Evolutionary conservation across 2,113 vertebrate species (phyloP), one percentile per base, ranked within the genome.

Genomic region (Casuarius casuarius): DNA sequence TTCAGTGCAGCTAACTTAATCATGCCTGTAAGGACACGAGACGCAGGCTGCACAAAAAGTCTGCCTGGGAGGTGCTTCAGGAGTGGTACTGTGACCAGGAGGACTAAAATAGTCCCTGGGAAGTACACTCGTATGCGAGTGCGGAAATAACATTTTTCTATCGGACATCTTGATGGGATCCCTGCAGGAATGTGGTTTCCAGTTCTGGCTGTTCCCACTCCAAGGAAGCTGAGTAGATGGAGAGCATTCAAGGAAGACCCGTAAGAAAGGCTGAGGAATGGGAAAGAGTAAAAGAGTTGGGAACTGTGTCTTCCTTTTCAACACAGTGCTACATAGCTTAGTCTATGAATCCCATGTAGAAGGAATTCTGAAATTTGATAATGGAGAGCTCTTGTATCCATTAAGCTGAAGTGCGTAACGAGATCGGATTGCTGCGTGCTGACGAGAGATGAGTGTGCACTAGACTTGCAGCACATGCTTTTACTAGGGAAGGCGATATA

Each of bases 391-490:
- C 89, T 94, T 73, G 38, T 72, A 33, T 61, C 70, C 46, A 2
- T 91, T 87, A 62, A 49, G 59, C 40, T 90, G 75, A 74, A 89
- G 72, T 81, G 56, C 87, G n/a, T 81, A 86, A 87, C 46, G 74
- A 76, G 68, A 63, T 84, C 59, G 84, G 89, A 89, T 94, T 74
- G 17, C 2, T 2, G 22, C 70, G n/a, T 86, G 65, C 52, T 74
- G 83, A 49, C 0, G 2, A 44, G 62, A 5, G 46, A 63, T 86
- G 44, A 93, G 18, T 26, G 28, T 65, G 48, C 2, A 2, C 44
- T 38, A 88, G 85, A 73, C 79, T 88, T 35, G 12, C 0, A 92
- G 75, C 29, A 44, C 23, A 31, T 62, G 38, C 72, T 89, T 90
- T 90, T 74, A 71, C 20, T 49, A 63, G 40, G 40, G 40, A n/a